These are phyloP conservation scores for Drosophila repletoides DNA, from an alignment of 1,140 invertebrate genomes.

Conservation along the genomic window DNA sequence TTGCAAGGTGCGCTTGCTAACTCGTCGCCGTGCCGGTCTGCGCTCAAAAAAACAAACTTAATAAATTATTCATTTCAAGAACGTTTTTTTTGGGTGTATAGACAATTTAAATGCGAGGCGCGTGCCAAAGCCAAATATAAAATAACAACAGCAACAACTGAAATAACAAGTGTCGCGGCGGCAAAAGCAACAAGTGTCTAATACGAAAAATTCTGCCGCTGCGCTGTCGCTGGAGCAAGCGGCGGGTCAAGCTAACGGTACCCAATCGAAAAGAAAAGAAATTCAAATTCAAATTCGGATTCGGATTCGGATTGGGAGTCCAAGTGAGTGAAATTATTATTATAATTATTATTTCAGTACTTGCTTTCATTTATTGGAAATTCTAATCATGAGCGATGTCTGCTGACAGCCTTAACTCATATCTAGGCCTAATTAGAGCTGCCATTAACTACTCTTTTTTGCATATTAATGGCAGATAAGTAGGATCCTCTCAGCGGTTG, in stretches of 20 bases:
- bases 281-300: slow-evolving; percentile 54
- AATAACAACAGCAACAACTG: slow-evolving; percentile 1
- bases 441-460: too few relatives aligned
- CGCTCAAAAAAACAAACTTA: not conserved
- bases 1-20: slow-evolving; percentile 45
- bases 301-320: too few relatives aligned
- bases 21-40: slow-evolving; percentile 16
- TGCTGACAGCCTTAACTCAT: too few relatives aligned
- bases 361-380: slow-evolving; percentile 51
- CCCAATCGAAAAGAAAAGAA: slow-evolving; percentile 51
- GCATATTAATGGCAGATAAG: slow-evolving; percentile 16
- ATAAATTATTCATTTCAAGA: slow-evolving; percentile 17
- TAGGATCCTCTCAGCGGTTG: slow-evolving; percentile 14
- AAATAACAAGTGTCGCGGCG: slow-evolving; percentile 27
- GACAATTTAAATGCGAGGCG: slow-evolving; percentile 25
- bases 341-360: too few relatives aligned
- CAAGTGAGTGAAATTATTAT: slow-evolving; percentile 63
- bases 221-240: slow-evolving; percentile 24
- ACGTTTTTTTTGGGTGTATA: slow-evolving; percentile 25
- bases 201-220: slow-evolving; percentile 11
- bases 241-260: slow-evolving; percentile 74
- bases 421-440: slow-evolving; percentile 10
- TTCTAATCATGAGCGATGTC: slow-evolving; percentile 18
- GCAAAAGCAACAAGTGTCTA: slow-evolving; percentile 33
- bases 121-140: slow-evolving; percentile 36